Percentiles rank a stretch among this genome's conserved stretches.
Conservation (phyloP, 2,113 vertebrate species). For the Neolamprologus modestus region DNA sequence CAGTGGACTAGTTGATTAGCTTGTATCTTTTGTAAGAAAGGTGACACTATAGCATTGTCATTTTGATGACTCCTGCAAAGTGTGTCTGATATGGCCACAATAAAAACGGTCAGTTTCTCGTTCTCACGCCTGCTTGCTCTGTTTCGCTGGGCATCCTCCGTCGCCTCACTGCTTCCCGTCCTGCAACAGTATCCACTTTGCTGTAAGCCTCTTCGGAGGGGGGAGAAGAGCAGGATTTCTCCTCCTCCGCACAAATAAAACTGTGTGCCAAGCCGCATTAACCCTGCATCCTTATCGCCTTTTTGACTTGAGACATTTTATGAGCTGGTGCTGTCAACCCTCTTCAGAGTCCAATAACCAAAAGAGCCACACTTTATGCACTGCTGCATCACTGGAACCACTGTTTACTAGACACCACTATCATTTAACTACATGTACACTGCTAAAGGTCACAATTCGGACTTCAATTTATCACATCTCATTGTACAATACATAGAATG, state of each 20-base stretch:
- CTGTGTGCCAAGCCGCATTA: constrained; percentile 50
- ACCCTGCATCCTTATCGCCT: constrained; percentile 53
- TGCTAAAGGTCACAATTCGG: constrained; percentile 36
- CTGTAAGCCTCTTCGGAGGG: background rate
- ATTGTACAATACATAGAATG: background rate
- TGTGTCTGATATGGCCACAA: background rate
- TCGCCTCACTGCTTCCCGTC: background rate
- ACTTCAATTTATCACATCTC: constrained; percentile 17
- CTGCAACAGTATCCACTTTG: constrained; percentile 26
- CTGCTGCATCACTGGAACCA: constrained; percentile 21
- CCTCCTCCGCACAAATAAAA: constrained; percentile 58
- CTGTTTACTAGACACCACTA: constrained; percentile 31
- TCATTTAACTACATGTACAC: constrained; percentile 31
- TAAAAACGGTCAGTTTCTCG: background rate
- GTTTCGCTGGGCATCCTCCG: background rate
- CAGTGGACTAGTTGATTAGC: background rate
- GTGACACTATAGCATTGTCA: background rate
- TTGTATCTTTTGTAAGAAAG: background rate
- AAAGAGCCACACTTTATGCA: constrained; percentile 35
- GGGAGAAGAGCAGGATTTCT: background rate
- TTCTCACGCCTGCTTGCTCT: background rate
- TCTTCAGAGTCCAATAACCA: constrained; percentile 22
- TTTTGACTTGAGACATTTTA: constrained; percentile 61
- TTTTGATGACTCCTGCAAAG: background rate
- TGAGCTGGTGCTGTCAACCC: constrained; percentile 33